These are phyloP conservation scores for Alsophila aescularia DNA, from an alignment of 2,888 invertebrate species.

Conservation along the genomic window DNA sequence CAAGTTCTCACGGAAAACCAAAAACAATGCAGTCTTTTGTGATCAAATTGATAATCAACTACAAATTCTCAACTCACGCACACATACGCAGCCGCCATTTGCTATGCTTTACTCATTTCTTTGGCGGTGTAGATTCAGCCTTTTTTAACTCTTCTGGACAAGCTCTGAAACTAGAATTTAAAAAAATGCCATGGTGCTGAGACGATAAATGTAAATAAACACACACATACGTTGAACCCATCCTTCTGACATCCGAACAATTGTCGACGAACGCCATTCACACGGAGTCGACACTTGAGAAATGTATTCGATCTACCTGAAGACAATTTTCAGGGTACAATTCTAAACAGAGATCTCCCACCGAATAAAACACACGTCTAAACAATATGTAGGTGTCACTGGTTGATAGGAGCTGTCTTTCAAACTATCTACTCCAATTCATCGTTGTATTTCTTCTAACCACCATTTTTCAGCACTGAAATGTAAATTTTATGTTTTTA, in stretches of 20 bases:
- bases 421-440: conserved; percentile 68
- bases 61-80: no score
- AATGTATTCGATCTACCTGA: conserved; percentile 61
- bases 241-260: conserved; percentile 31
- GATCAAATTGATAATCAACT: no score
- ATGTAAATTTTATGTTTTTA: conserved; percentile 2
- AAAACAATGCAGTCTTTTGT: no score
- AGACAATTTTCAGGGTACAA: conserved; percentile 67
- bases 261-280: conserved; percentile 47
- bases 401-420: conserved; percentile 81
- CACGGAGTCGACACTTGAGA: conserved; percentile 47
- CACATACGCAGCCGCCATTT: no score
- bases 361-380: conserved; percentile 73
- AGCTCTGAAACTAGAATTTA: no score
- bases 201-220: conserved; percentile 1
- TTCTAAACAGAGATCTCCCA: conserved; percentile 71
- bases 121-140: no score
- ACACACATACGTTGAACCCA: conserved; percentile 4
- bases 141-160: no score
- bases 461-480: not conserved
- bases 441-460: conserved; percentile 16
- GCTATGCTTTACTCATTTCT: no score
- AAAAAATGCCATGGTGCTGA: no score
- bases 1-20: no score
- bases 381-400: conserved; percentile 82